Percentiles rank a stretch among this genome's conserved stretches.
phyloP scores from a whole-genome alignment of 2,797 vertebrate species.

The Tamandua tetradactyla region DNA sequence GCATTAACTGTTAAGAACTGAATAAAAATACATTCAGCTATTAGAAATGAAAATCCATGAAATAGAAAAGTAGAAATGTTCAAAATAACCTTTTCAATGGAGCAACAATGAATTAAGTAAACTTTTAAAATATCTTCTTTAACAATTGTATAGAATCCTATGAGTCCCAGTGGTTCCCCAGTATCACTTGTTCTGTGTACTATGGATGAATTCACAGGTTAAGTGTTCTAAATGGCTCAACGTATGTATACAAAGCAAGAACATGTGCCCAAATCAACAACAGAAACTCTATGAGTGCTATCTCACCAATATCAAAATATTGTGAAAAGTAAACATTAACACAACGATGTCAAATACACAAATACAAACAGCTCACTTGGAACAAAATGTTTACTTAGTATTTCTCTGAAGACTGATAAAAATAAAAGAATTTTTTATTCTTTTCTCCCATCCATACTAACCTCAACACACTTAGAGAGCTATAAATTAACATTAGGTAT shows the following conservation, averaged over 20 bases:
- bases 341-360: conserved; percentile 50
- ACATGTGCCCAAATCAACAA: conserved; percentile 43
- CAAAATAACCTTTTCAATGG: neutral
- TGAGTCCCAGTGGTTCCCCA: neutral
- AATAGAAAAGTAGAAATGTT: conserved; percentile 32
- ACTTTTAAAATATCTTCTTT: conserved; percentile 68
- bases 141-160: conserved; percentile 20
- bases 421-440: conserved; percentile 59
- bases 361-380: conserved; percentile 35
- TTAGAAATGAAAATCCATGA: conserved; percentile 46
- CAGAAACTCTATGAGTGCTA: conserved; percentile 60
- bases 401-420: conserved; percentile 76
- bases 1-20: conserved; percentile 33
- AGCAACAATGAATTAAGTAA: conserved; percentile 39
- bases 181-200: conserved; percentile 10
- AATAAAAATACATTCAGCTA: conserved; percentile 48
- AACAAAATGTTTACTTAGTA: conserved; percentile 78
- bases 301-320: conserved; percentile 69
- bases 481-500: conserved; percentile 74
- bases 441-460: conserved; percentile 72
- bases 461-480: conserved; percentile 76
- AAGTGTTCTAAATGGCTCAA: conserved; percentile 3
- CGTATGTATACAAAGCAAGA: neutral
- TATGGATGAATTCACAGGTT: conserved; percentile 43
- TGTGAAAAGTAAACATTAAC: conserved; percentile 61